Conservation (phyloP, 2,113 vertebrate genomes). For the Natator depressus region DNA sequence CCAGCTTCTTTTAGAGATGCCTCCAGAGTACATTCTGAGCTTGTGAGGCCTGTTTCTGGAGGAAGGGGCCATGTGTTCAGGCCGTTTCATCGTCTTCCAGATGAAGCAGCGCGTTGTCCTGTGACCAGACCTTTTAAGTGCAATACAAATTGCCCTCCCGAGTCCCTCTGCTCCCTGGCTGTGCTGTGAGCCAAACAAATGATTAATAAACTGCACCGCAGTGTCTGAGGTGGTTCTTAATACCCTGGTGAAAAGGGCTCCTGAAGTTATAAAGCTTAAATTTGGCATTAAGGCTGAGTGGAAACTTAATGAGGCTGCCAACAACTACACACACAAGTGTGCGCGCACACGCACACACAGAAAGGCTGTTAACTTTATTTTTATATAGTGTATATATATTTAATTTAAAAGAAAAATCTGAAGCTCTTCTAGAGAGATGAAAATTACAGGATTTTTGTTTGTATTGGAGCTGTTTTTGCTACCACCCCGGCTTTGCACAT, state of each 20-base stretch:
- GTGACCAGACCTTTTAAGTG: accelerated
- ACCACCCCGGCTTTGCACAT: not conserved
- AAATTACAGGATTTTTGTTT: not conserved
- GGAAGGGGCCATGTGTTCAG: not conserved
- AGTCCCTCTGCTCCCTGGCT: not conserved
- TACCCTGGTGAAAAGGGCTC: conserved; percentile 70
- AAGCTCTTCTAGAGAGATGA: not conserved
- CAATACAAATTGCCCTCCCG: not conserved
- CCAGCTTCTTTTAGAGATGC: not conserved
- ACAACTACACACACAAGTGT: conserved; percentile 58
- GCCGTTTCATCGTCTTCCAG: not conserved
- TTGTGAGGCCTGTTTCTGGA: not conserved
- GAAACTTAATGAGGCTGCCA: conserved; percentile 63
- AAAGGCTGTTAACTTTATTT: conserved; percentile 39
- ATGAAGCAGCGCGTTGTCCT: not conserved
- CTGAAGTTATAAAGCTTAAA: conserved; percentile 77
- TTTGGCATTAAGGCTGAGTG: conserved; percentile 72
- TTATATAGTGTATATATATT: conserved; percentile 45
- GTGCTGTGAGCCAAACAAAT: conserved; percentile 5
- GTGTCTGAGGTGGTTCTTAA: conserved; percentile 76
- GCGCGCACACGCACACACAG: conserved; percentile 23
- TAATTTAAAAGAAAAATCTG: conserved; percentile 37
- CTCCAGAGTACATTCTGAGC: not conserved
- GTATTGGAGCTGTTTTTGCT: not conserved
- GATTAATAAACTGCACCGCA: conserved; percentile 70